phyloP scores from a whole-genome alignment of 2,113 vertebrate species.

The Uria lomvia region DNA sequence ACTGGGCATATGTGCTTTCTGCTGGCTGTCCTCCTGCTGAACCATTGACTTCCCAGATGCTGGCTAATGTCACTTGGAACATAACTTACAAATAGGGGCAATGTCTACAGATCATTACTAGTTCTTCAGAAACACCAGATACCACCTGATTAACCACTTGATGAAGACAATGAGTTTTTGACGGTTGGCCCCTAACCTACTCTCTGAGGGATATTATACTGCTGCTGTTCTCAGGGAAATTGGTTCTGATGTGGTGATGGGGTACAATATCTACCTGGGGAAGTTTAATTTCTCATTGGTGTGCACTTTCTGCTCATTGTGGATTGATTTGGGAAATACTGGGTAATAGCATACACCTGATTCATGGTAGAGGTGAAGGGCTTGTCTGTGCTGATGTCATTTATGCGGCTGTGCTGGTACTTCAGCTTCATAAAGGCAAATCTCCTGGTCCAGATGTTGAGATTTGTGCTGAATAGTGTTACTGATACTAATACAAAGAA shows the following conservation, averaged over 20 bases:
- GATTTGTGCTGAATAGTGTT: neutral
- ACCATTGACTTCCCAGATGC: neutral
- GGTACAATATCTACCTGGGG: neutral
- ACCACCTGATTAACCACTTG: neutral
- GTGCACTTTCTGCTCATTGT: neutral
- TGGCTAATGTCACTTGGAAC: neutral
- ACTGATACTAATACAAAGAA: neutral
- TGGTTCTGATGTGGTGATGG: neutral
- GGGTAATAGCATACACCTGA: neutral
- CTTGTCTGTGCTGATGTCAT: neutral
- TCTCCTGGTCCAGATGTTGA: neutral
- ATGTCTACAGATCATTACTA: neutral
- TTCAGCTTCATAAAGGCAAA: neutral
- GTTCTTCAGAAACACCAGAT: neutral
- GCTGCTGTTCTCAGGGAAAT: neutral
- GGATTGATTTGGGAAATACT: neutral
- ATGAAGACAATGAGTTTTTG: neutral
- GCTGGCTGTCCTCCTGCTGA: neutral
- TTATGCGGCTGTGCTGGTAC: neutral
- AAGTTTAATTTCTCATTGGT: neutral
- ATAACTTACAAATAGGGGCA: neutral
- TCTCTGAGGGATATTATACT: neutral
- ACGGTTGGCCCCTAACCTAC: neutral
- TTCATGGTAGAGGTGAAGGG: neutral
- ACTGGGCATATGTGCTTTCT: neutral